Base-by-base conservation (phyloP, 2,797 vertebrate species). In the Epinephelus awoara region DNA sequence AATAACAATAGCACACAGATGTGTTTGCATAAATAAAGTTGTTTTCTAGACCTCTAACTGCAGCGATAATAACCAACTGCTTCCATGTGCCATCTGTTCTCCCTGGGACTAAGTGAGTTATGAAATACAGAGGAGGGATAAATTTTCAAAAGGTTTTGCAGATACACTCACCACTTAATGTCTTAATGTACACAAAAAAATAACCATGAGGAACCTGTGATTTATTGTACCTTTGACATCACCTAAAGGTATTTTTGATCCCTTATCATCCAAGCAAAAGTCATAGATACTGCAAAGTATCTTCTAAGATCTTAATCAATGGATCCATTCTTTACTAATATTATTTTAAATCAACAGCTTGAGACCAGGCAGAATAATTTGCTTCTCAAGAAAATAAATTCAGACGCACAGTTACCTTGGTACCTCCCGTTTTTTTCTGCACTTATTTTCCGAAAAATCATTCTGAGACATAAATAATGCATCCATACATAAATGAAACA, bases 11-110 rank as follows among this genome's bases (percentile, higher is more conserved):
- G 5, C 19, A 25, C 42, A 58, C 14, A 34, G n/a, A 12, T 55
- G 42, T 27, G n/a, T 62, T 23, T 52, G 19, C 11, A 52, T 9
- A 38, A 19, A 14, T 25, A 21, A 59, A 64, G 12, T n/a, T 50
- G 67, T 52, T 12, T 21, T 25, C 51, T 5, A 38, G 14, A 52
- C 23, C 2, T 56, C 14, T 3, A 50, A 67, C 57, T 47, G 50
- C 51, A 2, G 14, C 56, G 11, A 0, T 58, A 25, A 46, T 62
- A 21, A 61, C 56, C 66, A 17, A 21, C 74, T 54, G n/a, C 51
- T 19, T 47, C 25, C 50, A 34, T 25, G 50, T 47, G 27, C 67
- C 63, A 49, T 50, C 63, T 76, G 77, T 50, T 75, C 40, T 65
- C 19, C 5, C 15, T n/a, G 58, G 47, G 65, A 58, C 44, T 23